Percentiles rank a stretch among this genome's conserved stretches.
phyloP scores from a whole-genome alignment of 2,888 invertebrate species.

The Argyra leucocephala region DNA sequence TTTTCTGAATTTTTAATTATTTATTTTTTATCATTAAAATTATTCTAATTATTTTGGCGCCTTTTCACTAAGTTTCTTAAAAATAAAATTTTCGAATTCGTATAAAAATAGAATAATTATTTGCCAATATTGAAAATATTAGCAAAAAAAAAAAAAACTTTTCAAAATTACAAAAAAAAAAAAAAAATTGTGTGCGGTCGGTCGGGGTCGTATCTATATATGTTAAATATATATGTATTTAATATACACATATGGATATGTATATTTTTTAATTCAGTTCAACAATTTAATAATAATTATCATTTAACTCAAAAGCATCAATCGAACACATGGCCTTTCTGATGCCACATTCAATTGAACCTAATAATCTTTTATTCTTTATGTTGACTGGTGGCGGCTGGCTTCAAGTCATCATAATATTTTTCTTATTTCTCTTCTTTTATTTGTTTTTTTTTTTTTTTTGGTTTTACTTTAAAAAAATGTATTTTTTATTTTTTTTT shows the following conservation, averaged over 20 bases:
- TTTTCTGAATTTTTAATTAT: too few relatives aligned
- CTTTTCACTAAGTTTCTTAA: neutral
- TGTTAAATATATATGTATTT: neutral
- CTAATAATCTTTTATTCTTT: neutral
- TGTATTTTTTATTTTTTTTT: too few relatives aligned
- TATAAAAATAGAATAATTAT: neutral
- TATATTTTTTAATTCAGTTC: neutral
- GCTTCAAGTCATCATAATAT: neutral
- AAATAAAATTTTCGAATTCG: too few relatives aligned
- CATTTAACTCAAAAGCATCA: conserved; percentile 4
- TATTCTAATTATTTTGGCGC: neutral
- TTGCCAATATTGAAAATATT: neutral
- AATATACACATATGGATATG: neutral
- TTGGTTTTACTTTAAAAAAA: neutral
- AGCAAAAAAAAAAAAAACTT: neutral
- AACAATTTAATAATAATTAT: conserved; percentile 6
- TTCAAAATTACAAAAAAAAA: neutral
- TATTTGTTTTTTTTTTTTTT: neutral
- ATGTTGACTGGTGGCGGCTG: conserved; percentile 3
- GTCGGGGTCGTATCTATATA: neutral
- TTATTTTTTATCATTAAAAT: too few relatives aligned
- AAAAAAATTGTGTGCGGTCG: conserved; percentile 3
- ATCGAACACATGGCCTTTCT: neutral
- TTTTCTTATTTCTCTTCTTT: neutral
- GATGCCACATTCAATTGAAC: conserved; percentile 1